Percentiles rank a stretch among this genome's conserved stretches.
These are phyloP conservation scores for Trididemnum miniatum DNA, from an alignment of 23 tunicate genomes.

Conservation along the genomic window DNA sequence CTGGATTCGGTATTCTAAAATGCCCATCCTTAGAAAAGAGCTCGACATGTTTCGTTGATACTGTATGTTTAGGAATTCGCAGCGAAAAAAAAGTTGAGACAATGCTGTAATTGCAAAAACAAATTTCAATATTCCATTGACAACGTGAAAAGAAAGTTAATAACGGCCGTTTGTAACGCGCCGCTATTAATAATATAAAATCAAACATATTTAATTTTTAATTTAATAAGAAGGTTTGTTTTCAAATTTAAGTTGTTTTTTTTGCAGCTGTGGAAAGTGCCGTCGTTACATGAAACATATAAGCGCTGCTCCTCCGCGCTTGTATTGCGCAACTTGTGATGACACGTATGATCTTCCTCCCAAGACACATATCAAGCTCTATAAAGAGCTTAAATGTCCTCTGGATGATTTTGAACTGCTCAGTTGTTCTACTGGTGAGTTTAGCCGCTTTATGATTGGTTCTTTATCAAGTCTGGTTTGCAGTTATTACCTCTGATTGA, in stretches of 20 bases:
- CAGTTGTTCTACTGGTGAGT: constrained; percentile 81
- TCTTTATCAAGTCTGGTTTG: too few relatives aligned
- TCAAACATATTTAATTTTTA: neutral
- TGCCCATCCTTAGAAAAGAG: too few relatives aligned
- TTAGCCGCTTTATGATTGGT: neutral
- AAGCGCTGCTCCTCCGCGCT: constrained; percentile 75
- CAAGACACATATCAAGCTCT: constrained; percentile 83
- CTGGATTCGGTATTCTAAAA: too few relatives aligned
- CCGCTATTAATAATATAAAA: neutral
- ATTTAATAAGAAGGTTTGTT: too few relatives aligned
- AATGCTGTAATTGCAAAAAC: neutral
- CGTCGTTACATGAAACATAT: constrained; percentile 90
- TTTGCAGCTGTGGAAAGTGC: constrained; percentile 87
- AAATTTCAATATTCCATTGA: neutral
- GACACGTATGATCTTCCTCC: constrained; percentile 94
- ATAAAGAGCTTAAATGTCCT: constrained; percentile 88
- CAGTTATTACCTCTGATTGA: too few relatives aligned
- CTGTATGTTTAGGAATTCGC: too few relatives aligned
- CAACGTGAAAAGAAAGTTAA: too few relatives aligned
- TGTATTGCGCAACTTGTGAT: constrained; percentile 91
- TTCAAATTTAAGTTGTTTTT: too few relatives aligned
- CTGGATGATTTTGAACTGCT: constrained; percentile 97
- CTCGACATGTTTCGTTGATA: too few relatives aligned
- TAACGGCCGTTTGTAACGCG: too few relatives aligned
- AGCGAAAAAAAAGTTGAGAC: too few relatives aligned